A percentile compares a stretch with the other conserved stretches of the same genome.
Conservation (phyloP, 2,113 vertebrate genomes). For the Ctenodactylus gundi region DNA sequence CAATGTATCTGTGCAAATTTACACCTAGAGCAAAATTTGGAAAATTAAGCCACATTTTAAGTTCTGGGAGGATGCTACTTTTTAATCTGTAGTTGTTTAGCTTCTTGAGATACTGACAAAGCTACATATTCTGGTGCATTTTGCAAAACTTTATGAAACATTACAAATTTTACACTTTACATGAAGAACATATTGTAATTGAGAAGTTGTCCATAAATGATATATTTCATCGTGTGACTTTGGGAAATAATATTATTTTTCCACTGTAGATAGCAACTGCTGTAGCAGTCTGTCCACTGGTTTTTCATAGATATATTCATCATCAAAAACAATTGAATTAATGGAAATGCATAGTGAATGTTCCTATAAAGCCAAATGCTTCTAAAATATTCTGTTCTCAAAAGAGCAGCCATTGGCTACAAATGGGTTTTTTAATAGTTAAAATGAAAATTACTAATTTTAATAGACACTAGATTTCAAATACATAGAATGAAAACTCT, state of each 20-base stretch:
- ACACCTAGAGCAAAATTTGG: neutral
- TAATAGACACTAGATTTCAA: neutral
- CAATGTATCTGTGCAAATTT: neutral
- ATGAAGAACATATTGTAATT: neutral
- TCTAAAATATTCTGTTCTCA: neutral
- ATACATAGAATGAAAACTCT: neutral
- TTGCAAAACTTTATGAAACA: neutral
- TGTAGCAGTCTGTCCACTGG: neutral
- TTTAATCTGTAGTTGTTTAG: neutral
- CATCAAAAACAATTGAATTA: neutral
- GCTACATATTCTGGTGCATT: neutral
- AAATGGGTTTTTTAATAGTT: neutral
- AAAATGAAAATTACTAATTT: neutral
- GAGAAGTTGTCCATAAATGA: neutral
- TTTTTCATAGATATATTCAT: neutral
- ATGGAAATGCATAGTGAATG: neutral
- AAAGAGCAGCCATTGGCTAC: neutral
- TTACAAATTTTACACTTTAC: neutral
- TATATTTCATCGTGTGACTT: neutral
- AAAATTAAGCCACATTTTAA: neutral
- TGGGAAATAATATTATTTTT: neutral
- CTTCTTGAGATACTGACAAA: neutral
- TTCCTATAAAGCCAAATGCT: neutral
- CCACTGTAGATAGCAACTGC: neutral
- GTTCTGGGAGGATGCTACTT: neutral